Conservation (phyloP, 1,140 invertebrate genomes). For the Cyclargus thomasi region DNA sequence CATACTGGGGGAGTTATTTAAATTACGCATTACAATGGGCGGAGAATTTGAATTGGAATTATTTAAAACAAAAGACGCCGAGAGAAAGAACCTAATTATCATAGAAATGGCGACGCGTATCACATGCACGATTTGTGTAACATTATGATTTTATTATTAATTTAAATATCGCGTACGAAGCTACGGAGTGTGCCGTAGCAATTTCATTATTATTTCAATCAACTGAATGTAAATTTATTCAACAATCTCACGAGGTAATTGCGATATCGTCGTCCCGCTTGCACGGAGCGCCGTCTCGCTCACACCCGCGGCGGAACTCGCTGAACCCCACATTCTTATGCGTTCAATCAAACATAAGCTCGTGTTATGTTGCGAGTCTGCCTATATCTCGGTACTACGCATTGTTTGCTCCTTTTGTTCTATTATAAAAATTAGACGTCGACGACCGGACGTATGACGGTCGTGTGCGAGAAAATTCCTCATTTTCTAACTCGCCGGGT, state of each 20-base stretch:
- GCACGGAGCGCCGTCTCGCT: constrained; percentile 31
- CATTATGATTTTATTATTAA: constrained; percentile 74
- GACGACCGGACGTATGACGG: constrained; percentile 37
- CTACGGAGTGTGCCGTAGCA: constrained; percentile 65
- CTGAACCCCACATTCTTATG: constrained; percentile 63
- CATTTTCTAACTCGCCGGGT: constrained; percentile 30
- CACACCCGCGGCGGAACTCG: constrained; percentile 37
- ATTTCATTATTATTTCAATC: constrained; percentile 76
- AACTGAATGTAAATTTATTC: constrained; percentile 74
- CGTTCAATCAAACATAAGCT: constrained; percentile 69
- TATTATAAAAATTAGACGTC: constrained; percentile 56
- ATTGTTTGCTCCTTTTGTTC: constrained; percentile 60
- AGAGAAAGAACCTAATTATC: constrained; percentile 56
- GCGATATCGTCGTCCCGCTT: constrained; percentile 53
- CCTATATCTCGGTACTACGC: constrained; percentile 42
- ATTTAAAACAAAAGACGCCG: constrained; percentile 47
- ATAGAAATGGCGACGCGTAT: constrained; percentile 50
- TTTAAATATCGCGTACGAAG: constrained; percentile 69
- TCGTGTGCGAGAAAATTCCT: constrained; percentile 32
- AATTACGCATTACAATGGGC: constrained; percentile 29
- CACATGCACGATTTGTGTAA: constrained; percentile 63
- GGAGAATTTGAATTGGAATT: constrained; percentile 45
- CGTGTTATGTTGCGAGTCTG: constrained; percentile 43
- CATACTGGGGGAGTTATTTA: constrained; percentile 27
- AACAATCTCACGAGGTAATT: constrained; percentile 73